Percentiles rank a stretch among this genome's conserved stretches.
phyloP scores from a whole-genome alignment of 2,113 vertebrate species.

The Cisticola juncidis region DNA sequence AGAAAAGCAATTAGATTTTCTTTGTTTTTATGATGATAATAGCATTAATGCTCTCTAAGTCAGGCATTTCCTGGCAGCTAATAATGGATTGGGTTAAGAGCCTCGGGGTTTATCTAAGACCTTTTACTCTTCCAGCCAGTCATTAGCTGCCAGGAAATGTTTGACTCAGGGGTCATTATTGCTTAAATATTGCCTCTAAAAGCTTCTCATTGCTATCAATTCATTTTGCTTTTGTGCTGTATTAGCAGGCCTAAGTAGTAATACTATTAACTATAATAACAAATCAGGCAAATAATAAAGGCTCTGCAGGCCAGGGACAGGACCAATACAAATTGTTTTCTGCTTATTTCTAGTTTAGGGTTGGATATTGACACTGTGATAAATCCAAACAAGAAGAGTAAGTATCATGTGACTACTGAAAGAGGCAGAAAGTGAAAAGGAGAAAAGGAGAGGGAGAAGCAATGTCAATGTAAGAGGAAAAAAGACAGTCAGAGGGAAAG shows the following conservation, averaged over 20 bases:
- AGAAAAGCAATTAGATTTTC: conserved; percentile 31
- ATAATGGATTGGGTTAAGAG: conserved; percentile 36
- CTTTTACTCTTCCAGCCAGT: conserved; percentile 35
- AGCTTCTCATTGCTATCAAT: conserved; percentile 57
- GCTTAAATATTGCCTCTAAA: conserved; percentile 65
- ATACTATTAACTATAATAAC: conserved; percentile 55
- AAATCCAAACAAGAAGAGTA: not conserved
- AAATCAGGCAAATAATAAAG: conserved; percentile 26
- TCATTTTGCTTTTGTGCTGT: conserved; percentile 55
- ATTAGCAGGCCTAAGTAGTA: conserved; percentile 50
- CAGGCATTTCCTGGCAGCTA: conserved; percentile 54
- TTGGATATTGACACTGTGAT: not conserved
- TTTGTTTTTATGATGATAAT: conserved; percentile 62
- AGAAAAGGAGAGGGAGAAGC: not conserved
- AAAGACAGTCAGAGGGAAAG: not conserved
- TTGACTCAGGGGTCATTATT: conserved; percentile 62
- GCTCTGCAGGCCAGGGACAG: not conserved
- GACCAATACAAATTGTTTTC: not conserved
- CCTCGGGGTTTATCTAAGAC: conserved; percentile 33
- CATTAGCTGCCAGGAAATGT: conserved; percentile 65
- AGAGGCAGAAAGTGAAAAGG: not conserved
- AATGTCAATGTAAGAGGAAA: not conserved
- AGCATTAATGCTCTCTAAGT: conserved; percentile 58
- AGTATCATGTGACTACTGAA: not conserved
- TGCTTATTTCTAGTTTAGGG: not conserved